Percentiles rank a stretch among this genome's conserved stretches.
Conservation (phyloP, 2,888 invertebrate species). For the Zhuqinia jingwanae region DNA sequence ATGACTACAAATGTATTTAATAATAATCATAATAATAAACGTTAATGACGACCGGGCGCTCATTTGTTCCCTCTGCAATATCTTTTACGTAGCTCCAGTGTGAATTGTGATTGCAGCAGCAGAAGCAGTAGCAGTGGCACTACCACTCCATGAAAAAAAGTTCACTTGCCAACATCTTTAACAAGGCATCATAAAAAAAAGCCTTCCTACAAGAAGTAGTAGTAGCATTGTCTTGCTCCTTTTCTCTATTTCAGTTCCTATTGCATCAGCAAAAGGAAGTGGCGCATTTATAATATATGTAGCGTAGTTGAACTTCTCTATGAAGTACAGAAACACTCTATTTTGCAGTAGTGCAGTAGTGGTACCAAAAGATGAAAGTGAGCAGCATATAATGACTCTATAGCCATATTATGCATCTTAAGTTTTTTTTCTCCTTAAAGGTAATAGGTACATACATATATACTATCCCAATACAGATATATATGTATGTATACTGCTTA, state of each 20-base stretch:
- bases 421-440: too few species aligned
- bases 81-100: too few species aligned
- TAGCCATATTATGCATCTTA: too few species aligned
- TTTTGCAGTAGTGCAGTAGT: background rate
- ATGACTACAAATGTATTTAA: slow-evolving; percentile 35
- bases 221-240: background rate
- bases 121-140: background rate
- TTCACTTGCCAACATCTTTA: too few species aligned
- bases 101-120: too few species aligned
- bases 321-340: too few species aligned
- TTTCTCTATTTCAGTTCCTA: too few species aligned
- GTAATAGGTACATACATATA: background rate
- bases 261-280: too few species aligned
- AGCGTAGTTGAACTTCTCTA: too few species aligned
- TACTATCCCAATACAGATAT: background rate
- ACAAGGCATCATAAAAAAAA: background rate
- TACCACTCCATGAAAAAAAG: background rate
- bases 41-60: slow-evolving; percentile 43
- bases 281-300: background rate
- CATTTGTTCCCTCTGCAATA: slow-evolving; percentile 34
- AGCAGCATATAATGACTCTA: background rate
- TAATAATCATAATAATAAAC: slow-evolving; percentile 56
- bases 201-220: background rate
- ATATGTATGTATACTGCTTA: too few species aligned
- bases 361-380: slow-evolving; percentile 33